A percentile compares a stretch with the other conserved stretches of the same genome.
Evolutionary conservation across 2,888 invertebrate species (phyloP).

Genomic region (Chrysopilus asiliformis): DNA sequence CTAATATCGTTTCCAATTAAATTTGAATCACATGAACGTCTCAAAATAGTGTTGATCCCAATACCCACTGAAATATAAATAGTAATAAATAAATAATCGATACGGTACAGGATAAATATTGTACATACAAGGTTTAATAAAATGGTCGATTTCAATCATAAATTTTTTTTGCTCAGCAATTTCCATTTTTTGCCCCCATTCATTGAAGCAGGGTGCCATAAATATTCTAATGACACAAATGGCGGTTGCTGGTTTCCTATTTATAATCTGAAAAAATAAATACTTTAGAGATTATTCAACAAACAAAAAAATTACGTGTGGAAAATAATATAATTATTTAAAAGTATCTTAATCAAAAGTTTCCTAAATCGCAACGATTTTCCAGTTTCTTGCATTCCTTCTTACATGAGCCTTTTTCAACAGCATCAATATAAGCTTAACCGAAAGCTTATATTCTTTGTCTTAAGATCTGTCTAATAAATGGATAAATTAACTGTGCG

Average conservation of each 20-base stretch:
- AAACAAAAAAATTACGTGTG: too few species aligned
- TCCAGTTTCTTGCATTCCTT: too few species aligned
- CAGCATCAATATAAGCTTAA: too few species aligned
- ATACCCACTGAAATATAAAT: slow-evolving; percentile 40
- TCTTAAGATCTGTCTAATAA: too few species aligned
- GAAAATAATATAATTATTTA: too few species aligned
- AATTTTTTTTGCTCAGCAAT: slow-evolving; percentile 35
- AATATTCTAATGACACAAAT: slow-evolving; percentile 46
- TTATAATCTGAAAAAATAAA: slow-evolving; percentile 4
- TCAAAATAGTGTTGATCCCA: slow-evolving; percentile 46
- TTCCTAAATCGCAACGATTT: too few species aligned
- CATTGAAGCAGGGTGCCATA: slow-evolving; percentile 45
- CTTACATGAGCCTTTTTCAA: too few species aligned
- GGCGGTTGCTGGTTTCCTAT: slow-evolving; percentile 11
- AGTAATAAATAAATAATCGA: neutral
- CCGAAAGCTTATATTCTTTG: too few species aligned
- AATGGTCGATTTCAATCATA: slow-evolving; percentile 28
- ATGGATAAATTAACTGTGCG: too few species aligned
- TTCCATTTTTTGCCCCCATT: slow-evolving; percentile 40
- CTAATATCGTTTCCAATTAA: too few species aligned
- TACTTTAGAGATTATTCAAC: neutral
- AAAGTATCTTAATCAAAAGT: too few species aligned
- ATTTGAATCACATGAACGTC: slow-evolving; percentile 50
- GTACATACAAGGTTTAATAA: slow-evolving; percentile 7
- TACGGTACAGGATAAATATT: neutral